Conservation (phyloP, 1,140 invertebrate genomes). For the Drosophila carrolli region DNA sequence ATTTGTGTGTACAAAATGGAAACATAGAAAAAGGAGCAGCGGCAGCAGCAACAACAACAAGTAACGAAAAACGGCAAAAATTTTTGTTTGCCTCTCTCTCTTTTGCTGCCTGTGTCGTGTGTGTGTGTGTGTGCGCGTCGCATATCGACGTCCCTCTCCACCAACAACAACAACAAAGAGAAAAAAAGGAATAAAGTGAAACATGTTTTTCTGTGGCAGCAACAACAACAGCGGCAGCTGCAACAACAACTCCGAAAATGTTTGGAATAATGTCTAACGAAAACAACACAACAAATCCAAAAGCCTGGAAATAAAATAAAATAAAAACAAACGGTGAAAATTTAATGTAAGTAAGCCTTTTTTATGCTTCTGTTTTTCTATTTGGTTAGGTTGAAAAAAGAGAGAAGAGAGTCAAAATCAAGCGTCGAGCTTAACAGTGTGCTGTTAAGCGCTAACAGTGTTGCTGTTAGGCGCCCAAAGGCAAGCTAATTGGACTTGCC, state of each 20-base stretch:
- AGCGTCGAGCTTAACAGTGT: conserved; percentile 38
- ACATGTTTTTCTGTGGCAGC: conserved; percentile 51
- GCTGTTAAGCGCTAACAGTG: conserved; percentile 24
- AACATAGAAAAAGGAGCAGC: conserved; percentile 11
- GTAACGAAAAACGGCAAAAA: conserved; percentile 35
- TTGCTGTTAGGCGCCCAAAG: conserved; percentile 36
- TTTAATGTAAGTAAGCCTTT: conserved; percentile 35
- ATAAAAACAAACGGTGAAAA: conserved; percentile 15
- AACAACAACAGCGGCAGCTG: conserved; percentile 26
- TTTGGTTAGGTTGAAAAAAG: conserved; percentile 49
- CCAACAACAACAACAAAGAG: conserved; percentile 30
- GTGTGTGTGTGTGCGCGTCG: conserved; percentile 14
- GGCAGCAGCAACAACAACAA: conserved; percentile 22
- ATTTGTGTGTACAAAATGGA: neutral
- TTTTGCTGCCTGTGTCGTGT: conserved; percentile 20
- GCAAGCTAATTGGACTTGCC: conserved; percentile 36
- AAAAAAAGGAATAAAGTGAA: conserved; percentile 28
- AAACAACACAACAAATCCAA: neutral
- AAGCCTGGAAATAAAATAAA: conserved; percentile 4
- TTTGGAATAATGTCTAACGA: conserved; percentile 19
- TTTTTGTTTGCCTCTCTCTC: conserved; percentile 35
- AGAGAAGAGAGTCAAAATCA: conserved; percentile 15
- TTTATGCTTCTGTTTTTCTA: conserved; percentile 30
- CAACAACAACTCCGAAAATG: conserved; percentile 25
- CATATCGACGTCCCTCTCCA: conserved; percentile 43